Percentiles rank a stretch among this genome's conserved stretches.
Conservation (phyloP, 2,888 invertebrate species). For the Polylopha cassiicola region DNA sequence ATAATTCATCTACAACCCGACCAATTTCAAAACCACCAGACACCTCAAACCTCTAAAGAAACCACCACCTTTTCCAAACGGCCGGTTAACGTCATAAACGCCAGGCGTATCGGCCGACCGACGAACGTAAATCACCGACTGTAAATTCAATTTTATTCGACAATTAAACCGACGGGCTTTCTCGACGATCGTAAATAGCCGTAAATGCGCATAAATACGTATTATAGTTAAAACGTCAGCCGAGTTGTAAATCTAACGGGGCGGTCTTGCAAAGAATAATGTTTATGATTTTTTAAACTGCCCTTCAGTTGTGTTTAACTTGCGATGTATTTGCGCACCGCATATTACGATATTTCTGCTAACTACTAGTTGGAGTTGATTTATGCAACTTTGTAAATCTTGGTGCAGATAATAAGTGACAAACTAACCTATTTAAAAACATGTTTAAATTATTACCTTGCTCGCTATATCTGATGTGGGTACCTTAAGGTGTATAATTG, state of each 20-base stretch:
- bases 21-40: slow-evolving; percentile 1
- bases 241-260: slow-evolving; percentile 63
- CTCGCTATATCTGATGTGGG: no score
- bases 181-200: slow-evolving; percentile 66
- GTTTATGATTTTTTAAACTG: slow-evolving; percentile 22
- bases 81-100: slow-evolving; percentile 46
- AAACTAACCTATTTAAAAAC: no score
- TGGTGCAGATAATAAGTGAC: no score
- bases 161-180: slow-evolving; percentile 74
- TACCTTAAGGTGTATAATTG: no score
- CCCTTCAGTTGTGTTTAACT: no score
- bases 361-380: no score
- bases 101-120: slow-evolving; percentile 36
- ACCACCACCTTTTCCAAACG: background rate
- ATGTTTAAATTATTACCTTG: no score
- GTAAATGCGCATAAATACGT: slow-evolving; percentile 73
- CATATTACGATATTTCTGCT: no score
- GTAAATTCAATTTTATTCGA: slow-evolving; percentile 76
- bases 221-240: slow-evolving; percentile 76
- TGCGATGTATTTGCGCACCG: no score
- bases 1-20: slow-evolving; percentile 20
- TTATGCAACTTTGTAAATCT: no score
- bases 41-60: no score
- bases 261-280: slow-evolving; percentile 46
- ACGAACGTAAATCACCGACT: slow-evolving; percentile 58